Percentiles rank a stretch among this genome's conserved stretches.
Evolutionary conservation across 2,888 invertebrate species (phyloP).

Genomic region (Beris chalybata): DNA sequence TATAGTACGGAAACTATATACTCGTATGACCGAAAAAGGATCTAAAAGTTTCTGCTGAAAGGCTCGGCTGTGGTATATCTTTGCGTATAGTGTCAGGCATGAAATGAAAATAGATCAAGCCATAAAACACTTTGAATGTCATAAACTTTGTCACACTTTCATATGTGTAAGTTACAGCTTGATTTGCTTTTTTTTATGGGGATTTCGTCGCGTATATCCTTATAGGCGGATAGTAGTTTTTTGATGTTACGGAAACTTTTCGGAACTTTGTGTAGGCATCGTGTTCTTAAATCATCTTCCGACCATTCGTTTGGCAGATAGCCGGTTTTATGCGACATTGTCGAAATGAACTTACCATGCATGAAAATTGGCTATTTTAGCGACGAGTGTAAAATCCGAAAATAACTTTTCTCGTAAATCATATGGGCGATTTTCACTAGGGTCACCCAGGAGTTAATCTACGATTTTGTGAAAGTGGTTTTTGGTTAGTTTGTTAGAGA

Average conservation of each 20-base stretch:
- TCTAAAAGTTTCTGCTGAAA: no score
- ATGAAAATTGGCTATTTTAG: constrained; percentile 19
- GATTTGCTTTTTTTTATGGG: not conserved
- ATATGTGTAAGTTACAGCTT: not conserved
- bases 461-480: no score
- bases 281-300: constrained; percentile 26
- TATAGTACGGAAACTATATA: no score
- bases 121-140: constrained; percentile 34
- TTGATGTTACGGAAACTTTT: constrained; percentile 5
- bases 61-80: no score
- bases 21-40: no score
- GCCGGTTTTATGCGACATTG: constrained; percentile 14
- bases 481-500: no score
- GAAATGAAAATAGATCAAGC: constrained; percentile 30
- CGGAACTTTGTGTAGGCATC: not conserved
- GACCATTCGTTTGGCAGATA: constrained; percentile 20
- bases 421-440: no score
- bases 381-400: not conserved
- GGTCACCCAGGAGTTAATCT: no score
- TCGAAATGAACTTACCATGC: constrained; percentile 4
- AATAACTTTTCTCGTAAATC: constrained; percentile 26
- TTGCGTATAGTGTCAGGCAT: no score
- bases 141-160: constrained; percentile 28
- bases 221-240: constrained; percentile 5
- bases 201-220: not conserved